phyloP scores from a whole-genome alignment of 1,140 invertebrate species.

The Pseudobourletiella spinata region DNA sequence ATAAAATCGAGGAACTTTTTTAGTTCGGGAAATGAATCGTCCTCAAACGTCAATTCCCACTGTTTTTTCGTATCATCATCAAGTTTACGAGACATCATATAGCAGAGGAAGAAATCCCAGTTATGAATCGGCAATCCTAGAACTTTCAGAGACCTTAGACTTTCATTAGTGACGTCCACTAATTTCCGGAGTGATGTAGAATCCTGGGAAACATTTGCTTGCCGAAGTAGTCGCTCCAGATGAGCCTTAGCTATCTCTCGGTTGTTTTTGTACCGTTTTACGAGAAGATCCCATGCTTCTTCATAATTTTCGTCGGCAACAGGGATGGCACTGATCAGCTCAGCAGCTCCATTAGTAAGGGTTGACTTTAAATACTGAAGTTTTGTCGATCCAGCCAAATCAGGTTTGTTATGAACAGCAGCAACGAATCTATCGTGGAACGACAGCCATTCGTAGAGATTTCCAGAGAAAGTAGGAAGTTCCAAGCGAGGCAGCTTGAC shows the following conservation, averaged over 20 bases:
- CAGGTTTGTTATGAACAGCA: not conserved
- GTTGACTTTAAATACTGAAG: conserved; percentile 29
- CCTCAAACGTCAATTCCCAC: too few relatives aligned
- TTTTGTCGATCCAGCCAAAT: conserved; percentile 10
- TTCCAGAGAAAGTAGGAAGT: conserved; percentile 1
- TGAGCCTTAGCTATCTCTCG: conserved; percentile 35
- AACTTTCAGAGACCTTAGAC: too few relatives aligned
- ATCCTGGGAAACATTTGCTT: too few relatives aligned
- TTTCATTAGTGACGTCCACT: too few relatives aligned
- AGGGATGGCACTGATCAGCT: conserved; percentile 24
- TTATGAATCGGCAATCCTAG: too few relatives aligned
- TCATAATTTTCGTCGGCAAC: conserved; percentile 37
- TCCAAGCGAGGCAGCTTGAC: not conserved
- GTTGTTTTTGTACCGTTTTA: conserved; percentile 37
- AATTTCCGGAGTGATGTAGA: too few relatives aligned
- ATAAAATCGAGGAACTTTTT: too few relatives aligned
- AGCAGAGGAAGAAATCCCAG: too few relatives aligned
- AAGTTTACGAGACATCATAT: too few relatives aligned
- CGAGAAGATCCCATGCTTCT: conserved; percentile 36
- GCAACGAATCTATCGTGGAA: not conserved
- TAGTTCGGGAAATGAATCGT: too few relatives aligned
- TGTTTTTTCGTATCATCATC: too few relatives aligned
- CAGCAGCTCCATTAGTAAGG: conserved; percentile 13
- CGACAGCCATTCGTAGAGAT: not conserved
- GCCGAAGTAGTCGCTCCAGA: conserved; percentile 33